These are phyloP conservation scores for Bombus confusus DNA, from an alignment of 1,140 invertebrate genomes.

Conservation along the genomic window DNA sequence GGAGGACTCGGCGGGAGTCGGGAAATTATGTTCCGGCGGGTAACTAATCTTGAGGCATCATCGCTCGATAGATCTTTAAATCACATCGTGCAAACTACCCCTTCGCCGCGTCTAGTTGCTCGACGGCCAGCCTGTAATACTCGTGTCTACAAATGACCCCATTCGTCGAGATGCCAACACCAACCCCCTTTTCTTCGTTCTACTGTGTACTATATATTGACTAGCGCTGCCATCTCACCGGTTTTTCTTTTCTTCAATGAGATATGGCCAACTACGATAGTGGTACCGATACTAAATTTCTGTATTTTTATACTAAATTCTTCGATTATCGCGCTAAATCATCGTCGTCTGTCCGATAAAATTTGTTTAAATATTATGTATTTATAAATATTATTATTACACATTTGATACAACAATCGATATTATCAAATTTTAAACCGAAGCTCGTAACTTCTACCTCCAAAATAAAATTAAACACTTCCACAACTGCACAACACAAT, in stretches of 20 bases:
- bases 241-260: neutral
- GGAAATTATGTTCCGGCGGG: slow-evolving; percentile 66
- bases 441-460: too few relatives aligned
- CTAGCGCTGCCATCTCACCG: neutral
- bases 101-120: slow-evolving; percentile 12
- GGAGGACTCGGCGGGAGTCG: slow-evolving; percentile 29
- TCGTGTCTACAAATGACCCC: slow-evolving; percentile 72
- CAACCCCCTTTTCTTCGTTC: slow-evolving; percentile 10
- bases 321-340: neutral
- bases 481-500: neutral
- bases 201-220: neutral
- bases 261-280: neutral
- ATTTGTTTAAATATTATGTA: too few relatives aligned
- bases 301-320: neutral
- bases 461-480: neutral
- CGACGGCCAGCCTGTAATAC: slow-evolving; percentile 61
- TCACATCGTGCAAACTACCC: slow-evolving; percentile 63
- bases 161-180: slow-evolving; percentile 68
- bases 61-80: slow-evolving; percentile 73
- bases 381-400: too few relatives aligned
- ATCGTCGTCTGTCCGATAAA: too few relatives aligned
- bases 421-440: too few relatives aligned
- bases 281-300: neutral
- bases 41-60: slow-evolving; percentile 72
- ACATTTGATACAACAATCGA: too few relatives aligned